Evolutionary conservation across 2,113 vertebrate species (phyloP).

Genomic region (Hystrix brachyura): DNA sequence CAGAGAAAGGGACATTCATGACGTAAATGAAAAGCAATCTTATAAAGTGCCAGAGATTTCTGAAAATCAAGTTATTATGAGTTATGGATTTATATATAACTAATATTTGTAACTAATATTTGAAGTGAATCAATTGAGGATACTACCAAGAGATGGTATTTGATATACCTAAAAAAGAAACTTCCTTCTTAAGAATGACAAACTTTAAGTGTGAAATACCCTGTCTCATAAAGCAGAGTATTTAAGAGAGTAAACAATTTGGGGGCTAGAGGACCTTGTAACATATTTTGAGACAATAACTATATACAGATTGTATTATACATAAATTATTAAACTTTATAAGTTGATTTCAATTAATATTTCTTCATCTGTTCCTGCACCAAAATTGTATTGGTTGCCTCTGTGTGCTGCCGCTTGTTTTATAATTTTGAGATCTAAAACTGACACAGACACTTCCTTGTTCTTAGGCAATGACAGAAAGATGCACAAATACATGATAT

Average conservation of each 20-base stretch:
- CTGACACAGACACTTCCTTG: background rate
- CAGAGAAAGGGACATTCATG: background rate
- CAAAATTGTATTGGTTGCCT: background rate
- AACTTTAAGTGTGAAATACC: background rate
- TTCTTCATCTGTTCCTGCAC: background rate
- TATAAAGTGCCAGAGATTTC: background rate
- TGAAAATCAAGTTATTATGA: background rate
- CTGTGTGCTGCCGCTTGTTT: background rate
- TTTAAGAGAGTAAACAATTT: background rate
- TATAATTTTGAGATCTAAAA: background rate
- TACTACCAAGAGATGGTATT: background rate
- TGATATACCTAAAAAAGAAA: background rate
- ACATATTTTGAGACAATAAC: background rate
- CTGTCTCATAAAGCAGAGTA: background rate
- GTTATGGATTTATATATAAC: background rate
- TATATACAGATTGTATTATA: background rate
- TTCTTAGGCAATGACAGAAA: background rate
- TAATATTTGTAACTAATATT: background rate
- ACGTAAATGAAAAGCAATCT: background rate
- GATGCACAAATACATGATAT: background rate
- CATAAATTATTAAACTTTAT: background rate
- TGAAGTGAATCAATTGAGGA: background rate
- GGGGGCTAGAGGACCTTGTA: background rate
- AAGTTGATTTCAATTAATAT: background rate
- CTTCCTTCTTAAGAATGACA: background rate